Percentiles rank a stretch among this genome's conserved stretches.
Evolutionary conservation across 2,797 vertebrate species (phyloP).

Genomic region (Cynodonichthys magdalenae): DNA sequence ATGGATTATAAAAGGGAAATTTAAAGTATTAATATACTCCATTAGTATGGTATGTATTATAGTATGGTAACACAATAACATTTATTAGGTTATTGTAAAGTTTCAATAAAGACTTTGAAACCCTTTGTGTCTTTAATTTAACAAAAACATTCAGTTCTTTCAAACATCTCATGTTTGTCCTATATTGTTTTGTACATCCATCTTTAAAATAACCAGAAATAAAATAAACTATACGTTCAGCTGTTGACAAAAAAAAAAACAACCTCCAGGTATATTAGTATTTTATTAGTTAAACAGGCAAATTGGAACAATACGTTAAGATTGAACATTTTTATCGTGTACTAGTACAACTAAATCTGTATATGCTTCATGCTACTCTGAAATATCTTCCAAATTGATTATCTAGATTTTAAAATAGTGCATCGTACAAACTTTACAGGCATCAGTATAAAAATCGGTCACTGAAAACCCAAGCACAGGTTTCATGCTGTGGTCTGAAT

Average conservation of each 20-base stretch:
- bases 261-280: conserved; percentile 8
- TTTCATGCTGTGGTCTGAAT: conserved; percentile 18
- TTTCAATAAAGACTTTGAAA: conserved; percentile 71
- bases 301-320: conserved; percentile 24
- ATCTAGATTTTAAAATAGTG: conserved; percentile 56
- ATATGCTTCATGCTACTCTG: conserved; percentile 34
- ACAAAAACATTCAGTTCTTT: not conserved
- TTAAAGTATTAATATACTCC: conserved; percentile 65
- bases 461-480: not conserved
- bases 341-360: not conserved
- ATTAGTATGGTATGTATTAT: conserved; percentile 34
- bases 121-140: conserved; percentile 34
- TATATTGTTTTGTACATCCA: not conserved
- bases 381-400: conserved; percentile 33
- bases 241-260: not conserved
- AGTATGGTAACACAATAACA: conserved; percentile 51
- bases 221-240: too few species aligned
- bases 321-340: too few species aligned
- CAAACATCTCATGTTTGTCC: not conserved
- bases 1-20: conserved; percentile 81
- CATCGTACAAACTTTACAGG: conserved; percentile 49
- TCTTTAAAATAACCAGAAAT: not conserved
- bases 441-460: conserved; percentile 6
- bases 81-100: conserved; percentile 62
- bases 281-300: conserved; percentile 66